These are phyloP conservation scores for Gryon sp. DNA, from an alignment of 1,140 invertebrate genomes.

Conservation along the genomic window DNA sequence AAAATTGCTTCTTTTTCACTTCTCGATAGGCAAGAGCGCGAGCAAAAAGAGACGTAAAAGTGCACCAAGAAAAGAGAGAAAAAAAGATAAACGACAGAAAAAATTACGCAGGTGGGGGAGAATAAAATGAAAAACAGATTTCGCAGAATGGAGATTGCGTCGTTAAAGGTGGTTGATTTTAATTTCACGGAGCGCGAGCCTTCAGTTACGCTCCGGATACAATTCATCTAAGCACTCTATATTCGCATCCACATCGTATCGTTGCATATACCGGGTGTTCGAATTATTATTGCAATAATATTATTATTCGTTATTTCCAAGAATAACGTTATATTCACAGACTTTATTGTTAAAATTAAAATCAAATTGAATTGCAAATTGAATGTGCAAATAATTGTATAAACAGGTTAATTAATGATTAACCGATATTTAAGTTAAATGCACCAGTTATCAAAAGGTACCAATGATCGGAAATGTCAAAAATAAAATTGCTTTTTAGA, in stretches of 20 bases:
- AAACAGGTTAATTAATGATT: no score
- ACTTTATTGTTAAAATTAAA: no score
- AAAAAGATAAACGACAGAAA: neutral
- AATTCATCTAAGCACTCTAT: constrained; percentile 68
- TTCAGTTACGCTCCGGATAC: constrained; percentile 77
- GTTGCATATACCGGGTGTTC: constrained; percentile 52
- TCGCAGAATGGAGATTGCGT: constrained; percentile 72
- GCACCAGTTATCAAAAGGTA: no score
- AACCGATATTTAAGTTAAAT: no score
- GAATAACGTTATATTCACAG: no score
- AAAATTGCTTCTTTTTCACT: constrained; percentile 48
- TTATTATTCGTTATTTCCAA: no score
- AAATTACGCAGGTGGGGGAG: no score
- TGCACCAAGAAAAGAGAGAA: constrained; percentile 15
- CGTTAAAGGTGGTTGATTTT: constrained; percentile 78
- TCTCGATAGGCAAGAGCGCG: neutral
- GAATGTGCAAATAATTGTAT: constrained; percentile 38
- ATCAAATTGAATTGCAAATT: no score
- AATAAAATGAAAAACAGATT: constrained; percentile 57
- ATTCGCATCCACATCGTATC: constrained; percentile 44
- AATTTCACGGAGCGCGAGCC: constrained; percentile 79
- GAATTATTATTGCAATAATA: constrained; percentile 22
- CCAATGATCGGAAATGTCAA: no score
- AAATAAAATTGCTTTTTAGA: no score
- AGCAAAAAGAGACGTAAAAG: constrained; percentile 13